Percentiles rank a stretch among this genome's conserved stretches.
phyloP scores from a whole-genome alignment of 2,113 vertebrate species.

The Hucho hucho region DNA sequence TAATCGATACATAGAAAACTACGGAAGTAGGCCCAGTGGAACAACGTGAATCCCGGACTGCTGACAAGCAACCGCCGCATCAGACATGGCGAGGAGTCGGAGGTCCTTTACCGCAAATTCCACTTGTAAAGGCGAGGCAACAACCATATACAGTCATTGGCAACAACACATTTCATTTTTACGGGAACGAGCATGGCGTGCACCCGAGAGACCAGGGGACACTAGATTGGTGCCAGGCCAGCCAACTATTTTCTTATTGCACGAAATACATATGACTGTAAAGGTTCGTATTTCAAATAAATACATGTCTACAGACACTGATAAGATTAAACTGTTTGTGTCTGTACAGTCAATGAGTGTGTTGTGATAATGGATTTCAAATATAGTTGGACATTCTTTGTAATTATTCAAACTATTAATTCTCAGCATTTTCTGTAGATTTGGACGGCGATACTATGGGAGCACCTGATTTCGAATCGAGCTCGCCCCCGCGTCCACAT shows the following conservation, averaged over 20 bases:
- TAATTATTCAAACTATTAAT: too few relatives aligned
- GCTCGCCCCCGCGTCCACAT: neutral
- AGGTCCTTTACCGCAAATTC: slow-evolving; percentile 44
- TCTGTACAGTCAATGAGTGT: too few relatives aligned
- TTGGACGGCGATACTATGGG: too few relatives aligned
- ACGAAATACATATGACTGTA: neutral
- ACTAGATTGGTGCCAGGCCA: neutral
- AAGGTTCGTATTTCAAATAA: too few relatives aligned
- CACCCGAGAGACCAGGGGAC: neutral
- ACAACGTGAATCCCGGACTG: slow-evolving; percentile 44
- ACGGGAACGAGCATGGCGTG: slow-evolving; percentile 58
- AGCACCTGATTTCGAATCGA: neutral
- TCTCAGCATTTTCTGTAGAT: too few relatives aligned
- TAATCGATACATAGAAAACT: slow-evolving; percentile 23
- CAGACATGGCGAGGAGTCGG: slow-evolving; percentile 23
- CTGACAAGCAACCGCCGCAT: slow-evolving; percentile 42
- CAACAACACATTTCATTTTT: slow-evolving; percentile 11
- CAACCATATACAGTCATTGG: too few relatives aligned
- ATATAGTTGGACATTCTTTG: too few relatives aligned
- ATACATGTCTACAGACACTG: too few relatives aligned
- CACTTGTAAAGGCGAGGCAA: neutral
- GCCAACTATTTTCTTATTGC: neutral
- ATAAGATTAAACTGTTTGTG: too few relatives aligned
- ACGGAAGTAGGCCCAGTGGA: slow-evolving; percentile 71
- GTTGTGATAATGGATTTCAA: too few relatives aligned